Conservation (phyloP, 2,888 invertebrate species). For the Gari tellinella region DNA sequence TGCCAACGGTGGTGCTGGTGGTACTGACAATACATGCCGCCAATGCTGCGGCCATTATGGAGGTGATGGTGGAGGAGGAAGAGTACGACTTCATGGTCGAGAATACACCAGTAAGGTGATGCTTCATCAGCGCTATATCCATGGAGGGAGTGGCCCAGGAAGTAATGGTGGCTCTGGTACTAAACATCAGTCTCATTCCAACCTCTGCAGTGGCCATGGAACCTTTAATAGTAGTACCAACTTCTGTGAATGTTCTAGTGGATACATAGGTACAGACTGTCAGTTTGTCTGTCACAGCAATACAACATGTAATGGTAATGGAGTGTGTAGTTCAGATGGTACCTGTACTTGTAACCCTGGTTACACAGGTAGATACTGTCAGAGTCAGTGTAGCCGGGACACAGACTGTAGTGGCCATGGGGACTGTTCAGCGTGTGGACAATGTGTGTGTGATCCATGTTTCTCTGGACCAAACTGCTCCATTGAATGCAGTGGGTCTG, state of each 20-base stretch:
- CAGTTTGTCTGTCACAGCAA: slow-evolving; percentile 65
- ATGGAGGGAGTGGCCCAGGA: slow-evolving; percentile 49
- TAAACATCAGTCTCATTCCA: slow-evolving; percentile 35
- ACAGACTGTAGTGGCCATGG: slow-evolving; percentile 70
- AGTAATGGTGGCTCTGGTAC: slow-evolving; percentile 53
- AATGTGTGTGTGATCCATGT: slow-evolving; percentile 74
- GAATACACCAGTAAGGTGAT: slow-evolving; percentile 62
- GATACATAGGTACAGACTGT: slow-evolving; percentile 69
- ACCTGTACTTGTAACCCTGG: slow-evolving; percentile 66
- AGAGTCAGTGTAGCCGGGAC: slow-evolving; percentile 62
- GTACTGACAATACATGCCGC: slow-evolving; percentile 7
- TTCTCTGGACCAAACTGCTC: slow-evolving; percentile 71
- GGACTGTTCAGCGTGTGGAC: slow-evolving; percentile 66
- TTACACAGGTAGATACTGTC: slow-evolving; percentile 70
- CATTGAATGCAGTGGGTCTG: slow-evolving; percentile 65
- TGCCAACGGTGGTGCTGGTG: slow-evolving; percentile 63
- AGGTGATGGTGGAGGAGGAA: slow-evolving; percentile 74
- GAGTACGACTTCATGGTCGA: slow-evolving; percentile 63
- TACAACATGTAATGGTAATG: slow-evolving; percentile 65
- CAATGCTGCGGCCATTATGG: slow-evolving; percentile 55
- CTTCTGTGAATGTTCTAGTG: slow-evolving; percentile 61
- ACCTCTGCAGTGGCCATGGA: slow-evolving; percentile 68
- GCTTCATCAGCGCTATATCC: slow-evolving; percentile 46
- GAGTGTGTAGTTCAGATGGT: slow-evolving; percentile 65
- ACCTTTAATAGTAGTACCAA: slow-evolving; percentile 28